These are phyloP conservation scores for Flexamia atlantica DNA, from an alignment of 2,888 invertebrate species.

Conservation along the genomic window DNA sequence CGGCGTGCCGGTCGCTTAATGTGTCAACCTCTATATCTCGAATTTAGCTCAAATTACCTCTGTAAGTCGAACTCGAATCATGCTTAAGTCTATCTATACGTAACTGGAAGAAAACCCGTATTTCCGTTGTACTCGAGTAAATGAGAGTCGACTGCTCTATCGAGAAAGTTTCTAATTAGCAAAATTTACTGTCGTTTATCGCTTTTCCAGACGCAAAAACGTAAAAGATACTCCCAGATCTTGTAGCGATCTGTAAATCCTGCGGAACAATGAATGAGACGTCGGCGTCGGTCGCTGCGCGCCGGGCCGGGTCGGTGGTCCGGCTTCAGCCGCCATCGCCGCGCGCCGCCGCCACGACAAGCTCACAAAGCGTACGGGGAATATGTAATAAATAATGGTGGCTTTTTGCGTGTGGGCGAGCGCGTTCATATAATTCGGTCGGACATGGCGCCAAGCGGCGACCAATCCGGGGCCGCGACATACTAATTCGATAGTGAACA, in stretches of 20 bases:
- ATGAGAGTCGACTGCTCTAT: too few relatives aligned
- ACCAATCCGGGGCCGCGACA: not conserved
- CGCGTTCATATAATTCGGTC: slow-evolving; percentile 49
- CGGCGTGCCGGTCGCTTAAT: too few relatives aligned
- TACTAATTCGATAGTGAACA: slow-evolving; percentile 56
- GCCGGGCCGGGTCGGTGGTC: not conserved
- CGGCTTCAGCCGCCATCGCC: not conserved
- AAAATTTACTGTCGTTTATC: not conserved
- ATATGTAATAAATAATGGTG: slow-evolving; percentile 52
- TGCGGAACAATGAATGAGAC: not conserved
- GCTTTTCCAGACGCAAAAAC: not conserved
- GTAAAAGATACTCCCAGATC: too few relatives aligned
- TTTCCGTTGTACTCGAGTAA: too few relatives aligned
- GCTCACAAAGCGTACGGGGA: slow-evolving; percentile 22
- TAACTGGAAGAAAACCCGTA: too few relatives aligned
- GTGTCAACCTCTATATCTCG: too few relatives aligned
- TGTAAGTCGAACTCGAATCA: too few relatives aligned
- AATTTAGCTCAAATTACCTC: too few relatives aligned
- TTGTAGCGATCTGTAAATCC: not conserved
- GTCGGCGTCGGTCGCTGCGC: not conserved
- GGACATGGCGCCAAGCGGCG: slow-evolving; percentile 49
- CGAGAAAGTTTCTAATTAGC: too few relatives aligned
- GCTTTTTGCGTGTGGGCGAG: slow-evolving; percentile 54
- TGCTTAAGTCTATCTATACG: too few relatives aligned
- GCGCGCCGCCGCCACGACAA: not conserved